Evolutionary conservation across 2,113 vertebrate species (phyloP).

Genomic region (Numida meleagris): DNA sequence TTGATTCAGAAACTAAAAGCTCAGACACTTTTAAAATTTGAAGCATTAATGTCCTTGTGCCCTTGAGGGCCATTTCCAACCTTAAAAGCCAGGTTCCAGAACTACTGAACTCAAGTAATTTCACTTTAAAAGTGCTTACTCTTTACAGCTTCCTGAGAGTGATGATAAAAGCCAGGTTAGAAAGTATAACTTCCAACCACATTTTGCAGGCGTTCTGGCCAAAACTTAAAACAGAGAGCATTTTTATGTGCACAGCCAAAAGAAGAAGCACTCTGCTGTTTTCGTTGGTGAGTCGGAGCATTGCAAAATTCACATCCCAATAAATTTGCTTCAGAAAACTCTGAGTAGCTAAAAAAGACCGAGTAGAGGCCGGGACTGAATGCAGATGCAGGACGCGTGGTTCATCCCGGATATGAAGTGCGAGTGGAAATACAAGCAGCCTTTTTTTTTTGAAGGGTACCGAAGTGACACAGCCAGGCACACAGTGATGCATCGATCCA

Average conservation of each 20-base stretch:
- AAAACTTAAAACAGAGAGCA: not conserved
- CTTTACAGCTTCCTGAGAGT: constrained; percentile 53
- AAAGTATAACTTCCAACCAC: constrained; percentile 19
- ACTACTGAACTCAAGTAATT: not conserved
- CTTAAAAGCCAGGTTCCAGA: constrained; percentile 4
- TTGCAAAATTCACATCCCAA: not conserved
- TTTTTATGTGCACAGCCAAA: not conserved
- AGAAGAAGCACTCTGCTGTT: not conserved
- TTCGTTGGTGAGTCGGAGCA: not conserved
- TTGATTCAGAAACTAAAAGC: constrained; percentile 11
- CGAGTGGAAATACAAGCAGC: not conserved
- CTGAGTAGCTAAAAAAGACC: not conserved
- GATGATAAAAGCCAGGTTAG: constrained; percentile 37
- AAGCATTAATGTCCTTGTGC: not conserved
- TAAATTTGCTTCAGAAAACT: not conserved
- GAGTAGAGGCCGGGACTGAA: not conserved
- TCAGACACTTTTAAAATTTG: not conserved
- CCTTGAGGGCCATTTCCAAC: not conserved
- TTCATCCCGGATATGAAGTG: not conserved
- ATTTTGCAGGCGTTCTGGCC: not conserved
- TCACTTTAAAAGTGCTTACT: constrained; percentile 18
- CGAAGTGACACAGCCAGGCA: not conserved
- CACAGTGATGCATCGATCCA: not conserved
- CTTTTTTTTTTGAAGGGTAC: not conserved
- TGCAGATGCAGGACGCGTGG: not conserved